phyloP scores from a whole-genome alignment of 92 coral and sea anemone genomes.

The Actinernus sp. region DNA sequence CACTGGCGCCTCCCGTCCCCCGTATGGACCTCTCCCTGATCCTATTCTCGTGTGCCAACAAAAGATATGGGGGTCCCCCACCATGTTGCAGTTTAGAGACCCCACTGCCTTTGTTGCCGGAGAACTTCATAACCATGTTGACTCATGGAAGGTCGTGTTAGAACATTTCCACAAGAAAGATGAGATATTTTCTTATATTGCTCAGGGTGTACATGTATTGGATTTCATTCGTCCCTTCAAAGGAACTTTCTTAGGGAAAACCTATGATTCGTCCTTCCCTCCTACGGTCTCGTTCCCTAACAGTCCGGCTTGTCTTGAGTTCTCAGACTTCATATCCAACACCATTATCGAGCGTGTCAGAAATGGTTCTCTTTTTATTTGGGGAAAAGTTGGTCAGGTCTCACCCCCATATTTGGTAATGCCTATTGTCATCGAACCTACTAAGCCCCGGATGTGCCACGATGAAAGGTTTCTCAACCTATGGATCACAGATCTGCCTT shows the following conservation, averaged over 20 bases:
- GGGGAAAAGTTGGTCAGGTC: slow-evolving; percentile 44
- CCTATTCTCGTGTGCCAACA: no score
- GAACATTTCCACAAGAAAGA: no score
- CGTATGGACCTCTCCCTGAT: no score
- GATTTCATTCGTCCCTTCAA: slow-evolving; percentile 30
- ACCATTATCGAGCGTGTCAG: slow-evolving; percentile 36
- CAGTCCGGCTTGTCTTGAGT: slow-evolving; percentile 33
- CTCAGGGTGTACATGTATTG: no score
- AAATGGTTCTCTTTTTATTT: slow-evolving; percentile 41
- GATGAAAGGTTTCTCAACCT: slow-evolving; percentile 45
- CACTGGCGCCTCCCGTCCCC: no score
- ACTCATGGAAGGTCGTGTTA: no score
- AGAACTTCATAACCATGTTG: no score
- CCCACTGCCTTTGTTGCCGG: slow-evolving; percentile 38
- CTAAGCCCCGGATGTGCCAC: slow-evolving; percentile 50
- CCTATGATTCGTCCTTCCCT: slow-evolving; percentile 29
- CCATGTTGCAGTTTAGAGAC: no score
- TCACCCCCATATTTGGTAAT: slow-evolving; percentile 37
- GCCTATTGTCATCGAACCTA: slow-evolving; percentile 48
- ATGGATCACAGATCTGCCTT: slow-evolving; percentile 54
- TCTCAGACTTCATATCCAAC: slow-evolving; percentile 27
- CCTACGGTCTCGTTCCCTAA: slow-evolving; percentile 32
- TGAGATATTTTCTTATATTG: no score
- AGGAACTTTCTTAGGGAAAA: slow-evolving; percentile 28
- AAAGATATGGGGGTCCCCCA: no score